A percentile compares a stretch with the other conserved stretches of the same genome.
These are phyloP conservation scores for Xiphophorus hellerii DNA, from an alignment of 2,113 vertebrate genomes.

Conservation along the genomic window DNA sequence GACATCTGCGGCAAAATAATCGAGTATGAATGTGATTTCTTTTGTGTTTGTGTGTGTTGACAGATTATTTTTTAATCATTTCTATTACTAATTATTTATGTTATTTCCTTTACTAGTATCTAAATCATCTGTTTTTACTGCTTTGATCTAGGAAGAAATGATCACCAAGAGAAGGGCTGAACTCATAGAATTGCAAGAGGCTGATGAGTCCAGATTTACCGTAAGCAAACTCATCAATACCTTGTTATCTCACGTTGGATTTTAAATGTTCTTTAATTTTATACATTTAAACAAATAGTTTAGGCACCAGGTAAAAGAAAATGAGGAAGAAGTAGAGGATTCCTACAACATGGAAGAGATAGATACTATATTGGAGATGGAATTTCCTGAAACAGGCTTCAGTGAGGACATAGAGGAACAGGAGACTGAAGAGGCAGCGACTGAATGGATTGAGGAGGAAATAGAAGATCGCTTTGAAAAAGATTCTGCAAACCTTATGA, in stretches of 20 bases:
- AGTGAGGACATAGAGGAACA: constrained; percentile 76
- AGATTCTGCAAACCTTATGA: constrained; percentile 76
- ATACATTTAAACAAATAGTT: constrained; percentile 37
- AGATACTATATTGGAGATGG: constrained; percentile 83
- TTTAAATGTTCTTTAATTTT: not conserved
- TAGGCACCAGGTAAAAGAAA: constrained; percentile 47
- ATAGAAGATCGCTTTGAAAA: constrained; percentile 83
- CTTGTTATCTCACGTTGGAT: not conserved
- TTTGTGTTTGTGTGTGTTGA: not conserved
- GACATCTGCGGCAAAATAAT: constrained; percentile 79
- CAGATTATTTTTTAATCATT: not conserved
- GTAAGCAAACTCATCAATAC: constrained; percentile 16
- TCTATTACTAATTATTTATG: not conserved
- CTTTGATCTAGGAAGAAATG: constrained; percentile 77
- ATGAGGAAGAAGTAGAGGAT: constrained; percentile 57
- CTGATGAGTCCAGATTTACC: constrained; percentile 2
- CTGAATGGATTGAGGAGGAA: constrained; percentile 83
- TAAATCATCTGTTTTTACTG: constrained; percentile 2
- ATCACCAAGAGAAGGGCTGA: constrained; percentile 87
- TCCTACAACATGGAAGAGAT: constrained; percentile 77
- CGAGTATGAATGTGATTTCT: constrained; percentile 70
- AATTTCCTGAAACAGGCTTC: constrained; percentile 84
- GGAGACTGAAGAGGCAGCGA: constrained; percentile 80
- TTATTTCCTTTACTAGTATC: not conserved
- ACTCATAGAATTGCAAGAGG: constrained; percentile 79